Base-by-base conservation (phyloP, 2,888 invertebrate genomes). In the Drosophila picticornis region DNA sequence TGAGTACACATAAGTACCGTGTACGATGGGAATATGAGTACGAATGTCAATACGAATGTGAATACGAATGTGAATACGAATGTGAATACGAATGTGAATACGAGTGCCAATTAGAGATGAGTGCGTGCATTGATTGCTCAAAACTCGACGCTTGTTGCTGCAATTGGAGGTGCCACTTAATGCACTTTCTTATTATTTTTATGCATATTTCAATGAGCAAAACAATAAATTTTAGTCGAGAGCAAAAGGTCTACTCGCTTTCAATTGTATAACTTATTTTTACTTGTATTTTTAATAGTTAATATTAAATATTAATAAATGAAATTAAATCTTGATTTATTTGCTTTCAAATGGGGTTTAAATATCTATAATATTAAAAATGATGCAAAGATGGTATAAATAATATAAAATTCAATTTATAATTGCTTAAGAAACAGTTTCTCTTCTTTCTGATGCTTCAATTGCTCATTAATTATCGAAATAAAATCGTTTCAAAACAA, bases 91-190 rank as follows among this genome's bases (percentile, higher is more conserved):
- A 19, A 36, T 57, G n/a, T 40, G 43, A 13, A 50, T 27, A 64
- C 25, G n/a, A 16, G 25, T 72, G 56, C 55, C 65, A 60, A 60
- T 57, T 72, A 32, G 51, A 40, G 60, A 59, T 59, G 65, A 22
- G 59, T 27, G 38, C 65, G 63, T 63, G 56, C 48, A n/a, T 22
- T 43, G 27, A 29, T 52, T 52, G 48, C 25, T 13, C 32, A 0
- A 32, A 0, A 10, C 31, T 31, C 43, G 13, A 22, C 2, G 1
- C 22, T 7, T 4, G 4, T 2, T 7, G 25, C 46, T 25, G 25
- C 25, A 46, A 25, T 46, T 25, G 46, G 10, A 9, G 25, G 0
- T 25, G 46, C 9, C 16, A 25, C 46, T 25, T 46, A 25, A 46
- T 46, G 25, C 9, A 46, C 16, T 9, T 46, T 9, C 25, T 25